phyloP scores from a whole-genome alignment of 2,797 vertebrate species.

The Scomberomorus guttatus region DNA sequence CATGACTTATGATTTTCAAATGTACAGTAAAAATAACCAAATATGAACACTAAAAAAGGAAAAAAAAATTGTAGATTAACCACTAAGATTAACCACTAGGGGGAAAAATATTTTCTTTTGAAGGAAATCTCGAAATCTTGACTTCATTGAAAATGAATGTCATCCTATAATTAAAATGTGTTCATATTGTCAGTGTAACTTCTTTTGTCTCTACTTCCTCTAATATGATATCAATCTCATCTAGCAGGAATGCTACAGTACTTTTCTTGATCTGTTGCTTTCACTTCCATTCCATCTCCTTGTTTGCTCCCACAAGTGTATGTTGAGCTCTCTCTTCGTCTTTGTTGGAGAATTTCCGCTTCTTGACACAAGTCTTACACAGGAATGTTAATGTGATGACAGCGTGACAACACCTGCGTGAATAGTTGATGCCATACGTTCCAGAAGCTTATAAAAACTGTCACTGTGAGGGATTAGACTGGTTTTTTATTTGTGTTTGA shows the following conservation, averaged over 20 bases:
- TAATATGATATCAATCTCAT: background rate
- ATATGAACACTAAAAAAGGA: too few species aligned
- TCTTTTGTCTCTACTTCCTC: background rate
- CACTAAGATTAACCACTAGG: too few species aligned
- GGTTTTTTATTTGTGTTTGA: conserved; percentile 12
- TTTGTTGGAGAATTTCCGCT: conserved; percentile 43
- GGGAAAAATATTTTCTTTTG: too few species aligned
- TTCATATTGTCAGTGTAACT: background rate
- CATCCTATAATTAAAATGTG: background rate
- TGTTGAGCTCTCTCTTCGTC: conserved; percentile 10
- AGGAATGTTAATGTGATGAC: conserved; percentile 52
- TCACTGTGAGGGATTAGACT: conserved; percentile 4
- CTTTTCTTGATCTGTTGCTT: conserved; percentile 35
- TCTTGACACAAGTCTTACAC: conserved; percentile 35
- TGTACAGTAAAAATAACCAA: too few species aligned
- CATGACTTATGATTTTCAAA: too few species aligned
- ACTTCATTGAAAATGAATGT: background rate
- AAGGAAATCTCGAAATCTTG: too few species aligned
- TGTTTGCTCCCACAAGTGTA: conserved; percentile 20
- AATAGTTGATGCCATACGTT: conserved; percentile 15
- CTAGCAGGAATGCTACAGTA: conserved; percentile 19
- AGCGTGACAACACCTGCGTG: conserved; percentile 47
- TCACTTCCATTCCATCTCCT: conserved; percentile 15
- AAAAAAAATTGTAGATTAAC: too few species aligned
- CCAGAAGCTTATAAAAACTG: conserved; percentile 29